A percentile compares a stretch with the other conserved stretches of the same genome.
These are phyloP conservation scores for Chloebia gouldiae DNA, from an alignment of 2,113 vertebrate species.

Conservation along the genomic window DNA sequence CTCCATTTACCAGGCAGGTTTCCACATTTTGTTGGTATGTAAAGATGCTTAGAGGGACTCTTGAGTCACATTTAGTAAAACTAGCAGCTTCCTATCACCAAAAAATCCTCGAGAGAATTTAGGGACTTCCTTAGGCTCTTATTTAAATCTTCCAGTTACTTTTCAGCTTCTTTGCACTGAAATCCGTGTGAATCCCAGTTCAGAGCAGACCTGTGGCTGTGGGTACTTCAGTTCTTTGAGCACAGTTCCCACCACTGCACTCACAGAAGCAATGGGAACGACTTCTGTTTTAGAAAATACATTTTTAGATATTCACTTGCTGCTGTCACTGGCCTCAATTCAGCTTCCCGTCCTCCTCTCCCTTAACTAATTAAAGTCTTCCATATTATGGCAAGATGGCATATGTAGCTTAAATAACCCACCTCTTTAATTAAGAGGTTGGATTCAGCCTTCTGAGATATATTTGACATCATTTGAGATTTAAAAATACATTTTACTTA, in stretches of 20 bases:
- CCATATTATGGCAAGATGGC: not conserved
- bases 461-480: not conserved
- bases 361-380: conserved; percentile 48
- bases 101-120: not conserved
- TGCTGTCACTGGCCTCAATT: not conserved
- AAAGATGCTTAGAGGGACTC: not conserved
- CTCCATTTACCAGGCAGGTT: not conserved
- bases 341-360: not conserved
- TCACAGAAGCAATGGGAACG: not conserved
- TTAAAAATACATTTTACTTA: conserved; percentile 22
- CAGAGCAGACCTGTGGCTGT: not conserved
- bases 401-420: conserved; percentile 28
- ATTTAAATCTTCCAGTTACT: not conserved
- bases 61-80: not conserved
- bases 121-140: not conserved
- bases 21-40: not conserved
- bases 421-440: conserved; percentile 35
- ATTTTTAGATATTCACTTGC: not conserved
- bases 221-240: not conserved
- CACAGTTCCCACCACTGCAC: not conserved
- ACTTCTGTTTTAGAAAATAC: not conserved
- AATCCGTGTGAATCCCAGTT: not conserved
- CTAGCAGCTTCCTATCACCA: not conserved
- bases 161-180: not conserved
- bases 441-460: conserved; percentile 23